phyloP scores from a whole-genome alignment of 2,888 invertebrate genomes.

The Apantesis nais region DNA sequence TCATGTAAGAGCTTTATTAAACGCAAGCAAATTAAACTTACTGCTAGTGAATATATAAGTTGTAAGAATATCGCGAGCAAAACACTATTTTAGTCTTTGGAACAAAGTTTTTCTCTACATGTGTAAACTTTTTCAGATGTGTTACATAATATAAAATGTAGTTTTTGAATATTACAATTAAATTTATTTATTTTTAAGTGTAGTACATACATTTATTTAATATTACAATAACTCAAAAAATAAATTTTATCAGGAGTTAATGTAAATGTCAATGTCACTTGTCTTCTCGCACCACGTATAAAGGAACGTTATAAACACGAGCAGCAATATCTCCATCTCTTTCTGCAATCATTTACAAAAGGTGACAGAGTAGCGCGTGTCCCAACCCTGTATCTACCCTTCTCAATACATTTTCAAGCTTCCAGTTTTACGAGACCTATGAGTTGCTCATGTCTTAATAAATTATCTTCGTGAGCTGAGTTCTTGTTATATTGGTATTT shows the following conservation, averaged over 20 bases:
- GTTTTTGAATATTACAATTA: background rate
- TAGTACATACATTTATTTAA: background rate
- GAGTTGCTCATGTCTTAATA: background rate
- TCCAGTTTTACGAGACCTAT: slow-evolving; percentile 60
- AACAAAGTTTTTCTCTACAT: too few species aligned
- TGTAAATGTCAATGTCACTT: slow-evolving; percentile 25
- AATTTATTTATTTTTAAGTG: background rate
- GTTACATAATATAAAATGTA: too few species aligned
- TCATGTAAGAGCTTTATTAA: too few species aligned
- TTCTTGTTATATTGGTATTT: slow-evolving; percentile 50
- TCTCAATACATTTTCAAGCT: slow-evolving; percentile 67
- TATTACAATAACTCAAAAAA: background rate
- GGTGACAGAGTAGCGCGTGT: slow-evolving; percentile 68
- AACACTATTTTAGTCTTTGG: too few species aligned
- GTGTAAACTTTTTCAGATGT: too few species aligned
- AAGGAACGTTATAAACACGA: slow-evolving; percentile 58
- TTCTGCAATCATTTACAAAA: slow-evolving; percentile 58
- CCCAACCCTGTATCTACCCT: slow-evolving; percentile 75
- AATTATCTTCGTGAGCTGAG: slow-evolving; percentile 14
- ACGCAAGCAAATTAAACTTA: too few species aligned
- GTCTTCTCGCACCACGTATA: slow-evolving; percentile 45
- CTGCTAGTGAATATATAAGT: too few species aligned
- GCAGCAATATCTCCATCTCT: slow-evolving; percentile 59
- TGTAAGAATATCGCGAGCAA: too few species aligned
- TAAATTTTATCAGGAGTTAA: background rate